Conservation (phyloP, 2,113 vertebrate species). For the Megalops atlanticus region DNA sequence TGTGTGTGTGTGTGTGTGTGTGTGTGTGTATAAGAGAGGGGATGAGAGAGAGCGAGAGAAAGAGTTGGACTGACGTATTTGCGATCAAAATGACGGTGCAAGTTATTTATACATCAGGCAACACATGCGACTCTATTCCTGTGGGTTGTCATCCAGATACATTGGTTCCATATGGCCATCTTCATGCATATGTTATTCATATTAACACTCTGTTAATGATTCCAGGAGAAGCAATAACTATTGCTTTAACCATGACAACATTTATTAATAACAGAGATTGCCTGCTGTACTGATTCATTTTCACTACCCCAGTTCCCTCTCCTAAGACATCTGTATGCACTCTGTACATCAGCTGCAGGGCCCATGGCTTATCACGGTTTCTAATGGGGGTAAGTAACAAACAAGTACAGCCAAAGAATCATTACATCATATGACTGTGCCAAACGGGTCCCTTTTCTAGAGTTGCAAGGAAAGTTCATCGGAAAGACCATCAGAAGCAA, state of each 20-base stretch:
- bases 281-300: no score
- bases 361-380: not conserved
- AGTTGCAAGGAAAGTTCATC: no score
- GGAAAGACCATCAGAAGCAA: no score
- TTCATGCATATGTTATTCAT: not conserved
- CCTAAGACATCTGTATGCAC: not conserved
- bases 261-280: constrained; percentile 6
- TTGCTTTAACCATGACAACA: not conserved
- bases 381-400: not conserved
- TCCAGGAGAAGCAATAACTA: not conserved
- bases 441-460: no score
- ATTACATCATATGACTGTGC: no score
- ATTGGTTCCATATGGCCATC: constrained; percentile 3
- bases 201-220: constrained; percentile 5
- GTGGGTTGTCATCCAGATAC: not conserved
- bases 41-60: no score
- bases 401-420: not conserved
- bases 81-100: not conserved
- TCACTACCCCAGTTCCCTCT: no score
- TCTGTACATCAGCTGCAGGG: not conserved
- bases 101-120: not conserved
- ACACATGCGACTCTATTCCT: constrained; percentile 2
- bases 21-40: not conserved
- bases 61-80: not conserved
- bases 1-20: not conserved